phyloP scores from a whole-genome alignment of 2,113 vertebrate genomes.

The Rhineura floridana region DNA sequence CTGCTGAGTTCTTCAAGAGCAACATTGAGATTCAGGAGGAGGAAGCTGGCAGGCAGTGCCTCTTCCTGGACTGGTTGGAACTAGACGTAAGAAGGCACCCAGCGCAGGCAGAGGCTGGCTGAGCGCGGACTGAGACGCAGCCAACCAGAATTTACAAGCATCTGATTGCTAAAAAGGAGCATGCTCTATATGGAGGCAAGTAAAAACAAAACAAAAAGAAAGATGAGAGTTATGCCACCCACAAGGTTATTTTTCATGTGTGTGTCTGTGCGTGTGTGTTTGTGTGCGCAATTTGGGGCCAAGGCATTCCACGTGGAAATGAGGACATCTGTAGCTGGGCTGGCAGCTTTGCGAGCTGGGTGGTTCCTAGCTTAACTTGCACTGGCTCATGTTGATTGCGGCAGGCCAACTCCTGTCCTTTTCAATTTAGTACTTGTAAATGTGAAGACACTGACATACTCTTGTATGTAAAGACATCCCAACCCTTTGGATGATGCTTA shows the following conservation, averaged over 20 bases:
- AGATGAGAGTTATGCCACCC: conserved; percentile 55
- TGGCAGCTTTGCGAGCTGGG: conserved; percentile 37
- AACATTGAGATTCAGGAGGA: no score
- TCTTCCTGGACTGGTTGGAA: no score
- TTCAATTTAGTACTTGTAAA: conserved; percentile 12
- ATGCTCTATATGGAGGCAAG: conserved; percentile 29
- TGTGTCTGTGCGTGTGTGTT: neutral
- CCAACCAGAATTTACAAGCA: conserved; percentile 56
- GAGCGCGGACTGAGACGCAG: conserved; percentile 45
- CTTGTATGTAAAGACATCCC: neutral
- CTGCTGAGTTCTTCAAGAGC: no score
- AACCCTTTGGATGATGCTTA: neutral
- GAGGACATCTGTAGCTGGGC: conserved; percentile 38
- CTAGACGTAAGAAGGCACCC: no score
- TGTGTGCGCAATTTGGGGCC: conserved; percentile 34
- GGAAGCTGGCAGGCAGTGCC: no score
- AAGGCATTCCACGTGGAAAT: conserved; percentile 40
- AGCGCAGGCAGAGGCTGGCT: no score
- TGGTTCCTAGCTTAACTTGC: conserved; percentile 37
- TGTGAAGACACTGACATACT: neutral
- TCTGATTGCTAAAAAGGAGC: conserved; percentile 45
- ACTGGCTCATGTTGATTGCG: conserved; percentile 40
- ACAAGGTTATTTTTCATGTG: conserved; percentile 42
- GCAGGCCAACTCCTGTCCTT: conserved; percentile 37
- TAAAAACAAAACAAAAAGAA: conserved; percentile 3